These are phyloP conservation scores for Lates calcarifer DNA, from an alignment of 2,113 vertebrate genomes.

Conservation along the genomic window DNA sequence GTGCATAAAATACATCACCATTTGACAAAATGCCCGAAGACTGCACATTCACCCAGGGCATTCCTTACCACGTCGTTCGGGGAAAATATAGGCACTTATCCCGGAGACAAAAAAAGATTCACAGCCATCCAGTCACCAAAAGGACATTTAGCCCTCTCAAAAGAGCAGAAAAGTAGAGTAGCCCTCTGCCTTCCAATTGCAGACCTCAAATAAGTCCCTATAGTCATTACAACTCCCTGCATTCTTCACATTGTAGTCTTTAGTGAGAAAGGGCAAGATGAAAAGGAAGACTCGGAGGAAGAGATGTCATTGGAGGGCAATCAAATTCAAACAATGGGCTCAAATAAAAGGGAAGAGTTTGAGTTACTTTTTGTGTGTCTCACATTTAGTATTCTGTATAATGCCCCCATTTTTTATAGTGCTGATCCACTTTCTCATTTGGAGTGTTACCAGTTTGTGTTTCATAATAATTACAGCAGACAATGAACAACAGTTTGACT, in stretches of 20 bases:
- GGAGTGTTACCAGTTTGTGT: neutral
- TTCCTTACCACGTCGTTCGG: slow-evolving; percentile 32
- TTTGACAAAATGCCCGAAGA: slow-evolving; percentile 19
- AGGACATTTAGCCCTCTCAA: slow-evolving; percentile 35
- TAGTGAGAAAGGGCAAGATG: slow-evolving; percentile 23
- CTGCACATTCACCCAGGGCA: slow-evolving; percentile 27
- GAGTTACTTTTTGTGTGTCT: neutral
- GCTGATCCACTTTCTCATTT: neutral
- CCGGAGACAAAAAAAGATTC: slow-evolving; percentile 47
- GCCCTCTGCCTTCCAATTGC: slow-evolving; percentile 4
- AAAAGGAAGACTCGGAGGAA: slow-evolving; percentile 17
- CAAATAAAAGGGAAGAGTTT: neutral
- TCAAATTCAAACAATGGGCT: slow-evolving; percentile 18
- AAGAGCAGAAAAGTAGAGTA: slow-evolving; percentile 32
- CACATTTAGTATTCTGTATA: neutral
- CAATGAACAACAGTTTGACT: neutral
- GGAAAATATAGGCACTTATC: slow-evolving; percentile 32
- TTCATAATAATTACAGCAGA: neutral
- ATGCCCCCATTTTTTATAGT: neutral
- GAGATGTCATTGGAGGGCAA: slow-evolving; percentile 3
- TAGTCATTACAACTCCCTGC: slow-evolving; percentile 32
- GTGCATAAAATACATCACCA: slow-evolving; percentile 47
- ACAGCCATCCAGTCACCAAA: slow-evolving; percentile 40
- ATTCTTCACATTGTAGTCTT: slow-evolving; percentile 19
- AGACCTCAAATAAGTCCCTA: slow-evolving; percentile 33